Evolutionary conservation across 2,113 vertebrate genomes (phyloP), one percentile per base, ranked within the genome.

Genomic region (Podilymbus podiceps): DNA sequence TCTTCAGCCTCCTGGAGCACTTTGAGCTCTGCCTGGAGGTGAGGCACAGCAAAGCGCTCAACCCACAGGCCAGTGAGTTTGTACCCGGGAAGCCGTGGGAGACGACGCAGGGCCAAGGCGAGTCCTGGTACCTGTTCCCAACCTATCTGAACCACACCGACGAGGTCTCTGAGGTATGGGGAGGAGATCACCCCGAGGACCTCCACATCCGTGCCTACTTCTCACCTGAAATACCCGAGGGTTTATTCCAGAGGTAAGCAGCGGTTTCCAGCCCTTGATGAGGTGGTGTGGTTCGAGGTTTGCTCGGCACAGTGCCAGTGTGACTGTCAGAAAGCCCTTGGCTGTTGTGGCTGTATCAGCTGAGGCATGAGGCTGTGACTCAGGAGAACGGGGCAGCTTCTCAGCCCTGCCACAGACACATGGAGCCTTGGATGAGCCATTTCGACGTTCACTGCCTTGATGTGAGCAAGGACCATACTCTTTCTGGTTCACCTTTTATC

Each of bases 1-100:
- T 98, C 30, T 97, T 98, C 66, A 97, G 90, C 33, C 97, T 98
- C 50, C 94, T 98, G 73, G 73, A 98, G 75, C 96, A 98, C 93
- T 98, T 98, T 82, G 97, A 98, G 85, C 96, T 98, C 72, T 98
- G 98, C 68, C 90, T 98, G 82, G 94, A 97, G 55, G 90, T 97
- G 49, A 96, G 85, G 76, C 40, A 88, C 2, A 12, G 42, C 0
- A 30, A 79, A 62, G 50, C 15, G 0, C 97, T 98, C 44, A 98
- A 98, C 86, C 98, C 98, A 3, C 58, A 89, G 33, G 98, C 98
- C 66, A 90, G 31, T 4, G 98, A 97, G 46, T 98, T 98, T 77
- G 73, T 90, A 56, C 98, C 98, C 1, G 95, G 97, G 17, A 67
- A 85, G 80, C 81, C 2, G 0, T 98, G 97, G 98, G 78, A 93